Percentiles rank a stretch among this genome's conserved stretches.
These are phyloP conservation scores for Misgurnus anguillicaudatus DNA, from an alignment of 2,113 vertebrate genomes.

Conservation along the genomic window DNA sequence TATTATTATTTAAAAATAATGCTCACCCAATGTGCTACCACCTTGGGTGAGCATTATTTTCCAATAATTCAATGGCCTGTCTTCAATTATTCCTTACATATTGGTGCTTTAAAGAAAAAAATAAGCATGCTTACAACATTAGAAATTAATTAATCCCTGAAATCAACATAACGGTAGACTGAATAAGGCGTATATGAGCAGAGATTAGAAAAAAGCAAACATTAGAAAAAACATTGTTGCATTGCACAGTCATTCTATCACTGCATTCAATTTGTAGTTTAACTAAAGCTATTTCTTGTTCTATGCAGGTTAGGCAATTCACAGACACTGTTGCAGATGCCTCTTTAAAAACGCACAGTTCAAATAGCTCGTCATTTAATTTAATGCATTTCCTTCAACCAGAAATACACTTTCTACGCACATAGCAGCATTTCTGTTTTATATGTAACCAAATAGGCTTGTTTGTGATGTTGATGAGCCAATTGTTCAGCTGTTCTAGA, in stretches of 20 bases:
- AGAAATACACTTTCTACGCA: not conserved
- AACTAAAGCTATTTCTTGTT: not conserved
- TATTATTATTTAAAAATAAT: too few species aligned
- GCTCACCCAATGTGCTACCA: too few species aligned
- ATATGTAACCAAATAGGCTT: not conserved
- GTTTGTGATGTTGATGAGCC: not conserved
- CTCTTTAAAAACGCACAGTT: conserved; percentile 8
- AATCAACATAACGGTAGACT: too few species aligned
- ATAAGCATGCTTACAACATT: too few species aligned
- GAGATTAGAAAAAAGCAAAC: too few species aligned
- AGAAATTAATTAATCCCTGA: too few species aligned
- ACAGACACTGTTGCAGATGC: not conserved
- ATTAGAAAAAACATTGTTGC: not conserved
- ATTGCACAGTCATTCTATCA: not conserved
- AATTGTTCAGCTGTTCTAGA: not conserved
- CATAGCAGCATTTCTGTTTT: not conserved
- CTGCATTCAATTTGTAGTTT: not conserved
- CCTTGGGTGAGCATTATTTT: too few species aligned
- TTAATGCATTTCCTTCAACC: not conserved
- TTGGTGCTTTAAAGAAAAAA: too few species aligned
- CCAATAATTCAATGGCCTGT: too few species aligned
- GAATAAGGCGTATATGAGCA: too few species aligned
- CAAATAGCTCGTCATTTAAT: conserved; percentile 17
- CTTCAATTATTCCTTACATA: too few species aligned
- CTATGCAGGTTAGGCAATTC: not conserved